Conservation (phyloP, 2,888 invertebrate genomes). For the Ommatoiulus sabulosus region DNA sequence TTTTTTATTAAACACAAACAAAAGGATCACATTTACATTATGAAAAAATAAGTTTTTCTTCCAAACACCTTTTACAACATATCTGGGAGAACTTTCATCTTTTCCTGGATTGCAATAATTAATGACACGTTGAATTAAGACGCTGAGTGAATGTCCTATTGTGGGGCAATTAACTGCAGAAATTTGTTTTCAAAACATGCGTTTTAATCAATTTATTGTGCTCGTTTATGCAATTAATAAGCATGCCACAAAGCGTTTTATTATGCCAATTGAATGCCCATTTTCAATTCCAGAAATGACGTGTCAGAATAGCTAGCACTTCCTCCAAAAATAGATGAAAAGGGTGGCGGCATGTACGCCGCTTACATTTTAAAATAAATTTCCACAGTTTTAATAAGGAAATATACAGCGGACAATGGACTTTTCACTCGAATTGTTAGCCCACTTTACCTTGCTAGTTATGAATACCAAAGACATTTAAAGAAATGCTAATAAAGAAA, state of each 20-base stretch:
- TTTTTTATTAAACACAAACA: no score
- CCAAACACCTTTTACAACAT: no score
- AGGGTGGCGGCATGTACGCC: not conserved
- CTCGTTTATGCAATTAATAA: not conserved
- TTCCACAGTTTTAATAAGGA: constrained; percentile 5
- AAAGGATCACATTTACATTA: no score
- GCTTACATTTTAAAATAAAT: not conserved
- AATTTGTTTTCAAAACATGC: not conserved
- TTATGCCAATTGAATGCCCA: not conserved
- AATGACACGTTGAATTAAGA: not conserved
- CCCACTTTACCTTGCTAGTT: not conserved
- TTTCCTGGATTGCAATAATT: no score
- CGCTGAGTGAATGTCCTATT: not conserved
- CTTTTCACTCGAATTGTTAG: constrained; percentile 26
- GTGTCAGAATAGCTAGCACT: not conserved
- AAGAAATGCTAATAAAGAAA: not conserved
- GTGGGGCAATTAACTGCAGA: not conserved
- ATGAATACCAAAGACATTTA: no score
- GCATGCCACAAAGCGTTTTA: not conserved
- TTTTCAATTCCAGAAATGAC: not conserved
- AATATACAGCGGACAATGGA: not conserved
- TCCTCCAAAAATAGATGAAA: not conserved
- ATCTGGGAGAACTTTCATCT: no score
- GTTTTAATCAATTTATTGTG: constrained; percentile 16
- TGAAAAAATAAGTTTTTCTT: no score